Conservation (phyloP, 2,113 vertebrate genomes). For the Charina bottae region DNA sequence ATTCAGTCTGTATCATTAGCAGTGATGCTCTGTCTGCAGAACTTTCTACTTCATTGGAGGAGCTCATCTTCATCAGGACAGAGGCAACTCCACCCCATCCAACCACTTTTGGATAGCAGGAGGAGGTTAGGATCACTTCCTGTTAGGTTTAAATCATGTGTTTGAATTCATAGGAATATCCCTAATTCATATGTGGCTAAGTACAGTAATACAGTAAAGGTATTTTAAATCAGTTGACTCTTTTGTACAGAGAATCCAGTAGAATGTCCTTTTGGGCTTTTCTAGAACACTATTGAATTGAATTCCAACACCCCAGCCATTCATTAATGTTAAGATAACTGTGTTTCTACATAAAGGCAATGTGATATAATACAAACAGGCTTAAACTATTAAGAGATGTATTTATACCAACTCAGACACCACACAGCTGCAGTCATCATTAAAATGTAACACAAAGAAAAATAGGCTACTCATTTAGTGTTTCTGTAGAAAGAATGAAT, state of each 20-base stretch:
- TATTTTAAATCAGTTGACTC: conserved; percentile 31
- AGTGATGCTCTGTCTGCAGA: not conserved
- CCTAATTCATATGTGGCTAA: not conserved
- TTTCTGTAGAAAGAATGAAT: conserved; percentile 17
- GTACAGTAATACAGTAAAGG: conserved; percentile 31
- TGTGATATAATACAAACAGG: conserved; percentile 55
- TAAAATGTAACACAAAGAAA: conserved; percentile 20
- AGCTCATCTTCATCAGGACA: not conserved
- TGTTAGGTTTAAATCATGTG: not conserved
- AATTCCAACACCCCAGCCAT: conserved; percentile 55
- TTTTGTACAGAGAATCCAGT: conserved; percentile 38
- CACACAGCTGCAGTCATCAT: conserved; percentile 16
- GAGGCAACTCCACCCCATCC: not conserved
- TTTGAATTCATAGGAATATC: conserved; percentile 10
- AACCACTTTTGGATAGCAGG: not conserved
- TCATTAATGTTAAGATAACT: conserved; percentile 52
- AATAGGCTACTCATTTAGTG: conserved; percentile 7
- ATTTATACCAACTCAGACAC: conserved; percentile 34
- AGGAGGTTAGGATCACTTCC: not conserved
- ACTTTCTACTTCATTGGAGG: not conserved
- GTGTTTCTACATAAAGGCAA: conserved; percentile 60
- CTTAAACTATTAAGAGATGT: conserved; percentile 47
- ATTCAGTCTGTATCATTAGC: not conserved
- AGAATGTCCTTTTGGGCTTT: conserved; percentile 45
- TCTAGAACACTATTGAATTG: conserved; percentile 49